Base-by-base conservation (phyloP, 2,113 vertebrate genomes). In the Oenanthe melanoleuca region DNA sequence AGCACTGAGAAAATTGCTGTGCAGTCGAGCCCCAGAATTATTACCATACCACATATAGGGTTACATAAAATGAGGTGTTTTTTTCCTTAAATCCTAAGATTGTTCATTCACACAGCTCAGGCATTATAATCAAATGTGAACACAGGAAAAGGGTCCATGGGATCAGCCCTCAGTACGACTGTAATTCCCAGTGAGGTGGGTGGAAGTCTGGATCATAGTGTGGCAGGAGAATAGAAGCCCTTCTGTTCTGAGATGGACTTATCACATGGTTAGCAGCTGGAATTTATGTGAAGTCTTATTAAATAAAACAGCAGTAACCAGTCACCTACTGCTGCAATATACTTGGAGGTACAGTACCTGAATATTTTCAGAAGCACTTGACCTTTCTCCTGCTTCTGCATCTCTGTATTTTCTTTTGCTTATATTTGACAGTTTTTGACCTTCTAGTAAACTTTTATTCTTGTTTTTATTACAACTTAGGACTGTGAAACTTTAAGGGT, bases 291-390 rank as follows among this genome's bases (percentile, higher is more conserved):
- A 88, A 97, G 93, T 34, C 97, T 96, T 97, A 95, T 98, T 97
- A 97, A 97, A 97, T 97, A 97, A 98, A 98, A 97, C 98, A 97
- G 97, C 97, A 96, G 97, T 97, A 95, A 97, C 92, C 92, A 88
- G 94, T 92, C 93, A 86, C 97, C 97, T 97, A 97, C 97, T 95
- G 94, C 97, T 95, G 89, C 67, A 96, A 65, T 84, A 72, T 75
- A 75, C 94, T 93, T 88, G 80, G 95, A 97, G 92, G 95, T 93
- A 86, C 92, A 92, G 93, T 94, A 97, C 97, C 97, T 97, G 97
- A 84, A 63, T 91, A 94, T 97, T 97, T 94, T 95, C 87, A 96
- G 71, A 80, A 85, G 87, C 74, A 70, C 91, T 96, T 96, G 89
- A 93, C 96, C 96, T 97, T 97, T 97, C 82, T 94, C 63, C 94